phyloP scores from a whole-genome alignment of 1,140 invertebrate species.

The Bradynema listronoti region DNA sequence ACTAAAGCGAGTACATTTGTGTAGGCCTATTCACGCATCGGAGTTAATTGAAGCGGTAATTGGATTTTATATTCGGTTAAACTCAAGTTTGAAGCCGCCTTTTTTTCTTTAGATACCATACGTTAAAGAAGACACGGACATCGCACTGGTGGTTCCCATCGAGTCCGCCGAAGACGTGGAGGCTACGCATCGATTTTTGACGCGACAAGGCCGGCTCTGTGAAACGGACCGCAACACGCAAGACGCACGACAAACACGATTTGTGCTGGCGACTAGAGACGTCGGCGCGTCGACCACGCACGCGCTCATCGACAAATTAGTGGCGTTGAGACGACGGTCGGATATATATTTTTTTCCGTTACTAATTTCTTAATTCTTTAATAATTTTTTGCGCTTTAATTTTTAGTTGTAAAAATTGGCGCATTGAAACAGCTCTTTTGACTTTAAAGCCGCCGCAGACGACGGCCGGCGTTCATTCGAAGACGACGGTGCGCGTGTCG shows the following conservation, averaged over 20 bases:
- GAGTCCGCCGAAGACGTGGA: slow-evolving; percentile 33
- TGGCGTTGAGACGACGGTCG: slow-evolving; percentile 46
- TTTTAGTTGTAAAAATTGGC: slow-evolving; percentile 43
- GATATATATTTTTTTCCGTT: slow-evolving; percentile 4
- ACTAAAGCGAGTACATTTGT: slow-evolving; percentile 37
- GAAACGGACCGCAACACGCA: slow-evolving; percentile 21
- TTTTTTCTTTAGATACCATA: slow-evolving; percentile 51
- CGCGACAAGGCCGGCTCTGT: slow-evolving; percentile 28
- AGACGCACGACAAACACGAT: slow-evolving; percentile 35
- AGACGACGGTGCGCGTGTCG: no score
- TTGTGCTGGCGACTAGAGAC: slow-evolving; percentile 31
- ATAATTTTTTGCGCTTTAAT: slow-evolving; percentile 12
- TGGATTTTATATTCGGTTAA: slow-evolving; percentile 3
- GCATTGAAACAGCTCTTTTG: slow-evolving; percentile 40
- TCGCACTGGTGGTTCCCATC: slow-evolving; percentile 51
- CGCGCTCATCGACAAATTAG: slow-evolving; percentile 39
- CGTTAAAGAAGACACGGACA: slow-evolving; percentile 56
- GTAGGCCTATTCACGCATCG: slow-evolving; percentile 50
- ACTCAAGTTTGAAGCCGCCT: neutral
- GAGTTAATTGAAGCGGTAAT: slow-evolving; percentile 45
- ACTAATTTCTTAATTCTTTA: slow-evolving; percentile 14
- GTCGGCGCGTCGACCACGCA: slow-evolving; percentile 30
- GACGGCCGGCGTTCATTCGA: slow-evolving; percentile 21
- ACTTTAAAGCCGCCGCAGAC: slow-evolving; percentile 19
- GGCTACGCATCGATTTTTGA: slow-evolving; percentile 30